A percentile compares a stretch with the other conserved stretches of the same genome.
These are phyloP conservation scores for Chrysopilus asiliformis DNA, from an alignment of 2,888 invertebrate species.

Conservation along the genomic window DNA sequence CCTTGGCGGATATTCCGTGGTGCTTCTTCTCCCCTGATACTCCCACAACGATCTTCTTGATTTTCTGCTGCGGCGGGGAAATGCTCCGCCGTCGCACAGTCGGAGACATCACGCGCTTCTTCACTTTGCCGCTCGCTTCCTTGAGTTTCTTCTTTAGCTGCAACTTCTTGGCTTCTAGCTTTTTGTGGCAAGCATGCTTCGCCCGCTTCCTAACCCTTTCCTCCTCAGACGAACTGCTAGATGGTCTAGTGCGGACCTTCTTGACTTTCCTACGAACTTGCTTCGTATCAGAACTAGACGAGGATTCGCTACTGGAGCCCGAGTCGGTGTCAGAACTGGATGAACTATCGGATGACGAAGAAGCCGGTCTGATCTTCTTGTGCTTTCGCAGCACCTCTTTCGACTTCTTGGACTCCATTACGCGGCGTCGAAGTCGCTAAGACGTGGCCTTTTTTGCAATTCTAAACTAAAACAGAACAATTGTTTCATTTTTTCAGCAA, in stretches of 20 bases:
- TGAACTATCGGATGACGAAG: slow-evolving; percentile 30
- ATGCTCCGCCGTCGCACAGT: slow-evolving; percentile 8
- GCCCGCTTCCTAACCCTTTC: slow-evolving; percentile 31
- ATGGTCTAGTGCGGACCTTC: slow-evolving; percentile 38
- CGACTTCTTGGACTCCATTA: slow-evolving; percentile 30
- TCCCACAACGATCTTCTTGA: slow-evolving; percentile 25
- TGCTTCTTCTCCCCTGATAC: slow-evolving; percentile 26
- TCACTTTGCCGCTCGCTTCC: slow-evolving; percentile 33
- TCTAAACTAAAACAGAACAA: too few relatives aligned
- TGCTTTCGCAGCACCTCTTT: slow-evolving; percentile 32
- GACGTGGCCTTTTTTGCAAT: too few relatives aligned
- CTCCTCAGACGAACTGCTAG: slow-evolving; percentile 51
- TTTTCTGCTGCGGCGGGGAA: slow-evolving; percentile 21
- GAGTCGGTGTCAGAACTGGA: slow-evolving; percentile 29
- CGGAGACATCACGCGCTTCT: slow-evolving; percentile 24
- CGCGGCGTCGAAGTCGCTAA: slow-evolving; percentile 7
- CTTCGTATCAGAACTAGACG: slow-evolving; percentile 24
- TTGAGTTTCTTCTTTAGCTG: slow-evolving; percentile 32
- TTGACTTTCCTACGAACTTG: slow-evolving; percentile 35
- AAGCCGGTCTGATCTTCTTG: slow-evolving; percentile 30
- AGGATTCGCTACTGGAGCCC: slow-evolving; percentile 26
- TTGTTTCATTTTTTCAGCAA: too few relatives aligned
- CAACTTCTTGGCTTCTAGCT: slow-evolving; percentile 32
- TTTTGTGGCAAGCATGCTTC: slow-evolving; percentile 32
- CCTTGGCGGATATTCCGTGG: slow-evolving; percentile 27